Evolutionary conservation across 2,113 vertebrate genomes (phyloP), one percentile per base, ranked within the genome.

Genomic region (Nycticebus coucang): DNA sequence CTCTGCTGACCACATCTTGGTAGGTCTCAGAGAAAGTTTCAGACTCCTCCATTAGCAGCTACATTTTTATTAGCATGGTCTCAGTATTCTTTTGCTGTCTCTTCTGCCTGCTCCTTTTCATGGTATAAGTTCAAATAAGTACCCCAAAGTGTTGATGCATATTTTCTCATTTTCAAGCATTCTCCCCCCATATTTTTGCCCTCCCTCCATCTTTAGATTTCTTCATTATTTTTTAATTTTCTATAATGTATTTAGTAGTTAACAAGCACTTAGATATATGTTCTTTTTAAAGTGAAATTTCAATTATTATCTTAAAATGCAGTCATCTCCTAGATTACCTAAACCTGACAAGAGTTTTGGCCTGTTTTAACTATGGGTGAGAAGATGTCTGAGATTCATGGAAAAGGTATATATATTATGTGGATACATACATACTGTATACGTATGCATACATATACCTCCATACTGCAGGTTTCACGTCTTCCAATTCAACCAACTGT

Each of bases 21-120:
- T 98, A 69, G 98, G 98, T 75, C 45, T 50, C 64, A 77, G 35
- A 95, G 97, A 96, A 97, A 95, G 24, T 95, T 97, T 35, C 93
- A 98, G 87, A 98, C 97, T 68, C 96, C 33, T 94, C 95, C 30
- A 68, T 99, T 92, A 98, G 98, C 30, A 97, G 98, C 95, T 99
- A 97, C 94, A 97, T 98, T 68, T 88, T 98, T 10, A 66, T 98
- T 94, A 97, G 98, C 96, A 95, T 99, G 93, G 97, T 98, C 93
- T 98, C 98, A 10, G 97, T 99, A 21, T 98, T 98, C 1, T 98
- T 98, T 60, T 97, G 98, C 14, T 99, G 98, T 79, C 95, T 98
- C 87, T 75, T 97, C 0, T 98, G 97, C 74, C 0, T 92, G 2
- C 4, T 93, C 0, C 3, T 35, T n/a, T 75, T 93, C 35, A n/a